Base-by-base conservation (phyloP, 1,140 invertebrate genomes). In the Temnothorax longispinosus region DNA sequence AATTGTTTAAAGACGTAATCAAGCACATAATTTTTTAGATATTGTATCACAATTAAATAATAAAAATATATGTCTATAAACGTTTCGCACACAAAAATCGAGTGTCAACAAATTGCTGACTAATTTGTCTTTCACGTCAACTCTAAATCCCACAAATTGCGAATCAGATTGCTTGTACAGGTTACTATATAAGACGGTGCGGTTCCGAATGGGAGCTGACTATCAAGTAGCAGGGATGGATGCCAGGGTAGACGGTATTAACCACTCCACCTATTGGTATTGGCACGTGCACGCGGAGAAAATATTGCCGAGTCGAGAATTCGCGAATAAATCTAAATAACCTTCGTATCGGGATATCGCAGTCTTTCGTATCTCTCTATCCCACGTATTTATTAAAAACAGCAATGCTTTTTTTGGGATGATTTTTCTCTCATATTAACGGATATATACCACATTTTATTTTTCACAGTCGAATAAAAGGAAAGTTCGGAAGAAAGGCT, bases 271-370 rank as follows among this genome's bases (percentile, higher is more conserved):
- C 86, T 91, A 91, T 88, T 89, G 90, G 87, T 90, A 91, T 91
- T 91, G 89, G 89, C 89, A 91, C 88, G 64, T 85, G 86, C 75
- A 58, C 69, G 74, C 82, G 76, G 77, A 72, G 85, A 86, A 86
- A 86, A 86, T 86, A 86, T 86, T 71, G 64, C 78, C 77, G 52
- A 69, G 38, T 88, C 76, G 81, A 90, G 89, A 75, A 91, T 91
- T 91, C 88, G 67, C 88, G 89, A 90, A 90, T 90, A 90, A 90
- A 90, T 90, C 89, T 90, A 90, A 90, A 90, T 90, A 90, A 87
- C 89, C 88, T 89, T 87, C 78, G 85, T 86, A 58, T 81, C 71
- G 85, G 58, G 60, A 87, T 82, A 56, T 65, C 64, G 74, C 74
- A 44, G 88, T 84, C 88, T 89, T 89, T 85, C 89, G 77, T 89